These are phyloP conservation scores for Hecatera dysodea DNA, from an alignment of 2,888 invertebrate genomes.

Conservation along the genomic window DNA sequence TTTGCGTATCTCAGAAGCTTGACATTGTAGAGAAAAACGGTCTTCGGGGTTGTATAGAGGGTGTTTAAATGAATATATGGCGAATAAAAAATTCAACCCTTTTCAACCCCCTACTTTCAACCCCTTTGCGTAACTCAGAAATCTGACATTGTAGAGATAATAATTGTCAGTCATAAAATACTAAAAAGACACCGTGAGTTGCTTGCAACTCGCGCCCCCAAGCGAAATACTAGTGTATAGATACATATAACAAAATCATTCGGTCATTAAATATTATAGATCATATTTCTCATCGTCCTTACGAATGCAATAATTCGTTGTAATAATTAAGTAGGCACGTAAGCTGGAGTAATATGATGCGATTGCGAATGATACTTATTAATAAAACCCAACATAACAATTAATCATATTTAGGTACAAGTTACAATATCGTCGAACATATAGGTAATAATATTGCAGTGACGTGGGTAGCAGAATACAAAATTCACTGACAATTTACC, in stretches of 20 bases:
- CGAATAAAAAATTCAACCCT: no score
- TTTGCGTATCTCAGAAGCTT: no score
- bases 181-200: no score
- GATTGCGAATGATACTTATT: slow-evolving; percentile 1
- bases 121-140: no score
- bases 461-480: slow-evolving; percentile 63
- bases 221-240: no score
- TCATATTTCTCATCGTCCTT: slow-evolving; percentile 22
- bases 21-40: no score
- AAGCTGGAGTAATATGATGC: slow-evolving; percentile 34
- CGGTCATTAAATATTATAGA: not conserved
- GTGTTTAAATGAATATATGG: no score
- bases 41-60: no score
- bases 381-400: slow-evolving; percentile 12
- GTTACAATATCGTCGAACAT: not conserved
- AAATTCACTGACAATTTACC: slow-evolving; percentile 78
- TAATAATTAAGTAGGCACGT: not conserved
- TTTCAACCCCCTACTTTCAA: no score
- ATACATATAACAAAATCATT: not conserved
- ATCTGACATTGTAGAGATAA: no score
- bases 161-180: no score
- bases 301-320: not conserved
- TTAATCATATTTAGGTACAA: not conserved
- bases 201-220: no score
- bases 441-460: slow-evolving; percentile 32